These are phyloP conservation scores for Opisthograptis luteolata DNA, from an alignment of 2,888 invertebrate species.

Conservation along the genomic window DNA sequence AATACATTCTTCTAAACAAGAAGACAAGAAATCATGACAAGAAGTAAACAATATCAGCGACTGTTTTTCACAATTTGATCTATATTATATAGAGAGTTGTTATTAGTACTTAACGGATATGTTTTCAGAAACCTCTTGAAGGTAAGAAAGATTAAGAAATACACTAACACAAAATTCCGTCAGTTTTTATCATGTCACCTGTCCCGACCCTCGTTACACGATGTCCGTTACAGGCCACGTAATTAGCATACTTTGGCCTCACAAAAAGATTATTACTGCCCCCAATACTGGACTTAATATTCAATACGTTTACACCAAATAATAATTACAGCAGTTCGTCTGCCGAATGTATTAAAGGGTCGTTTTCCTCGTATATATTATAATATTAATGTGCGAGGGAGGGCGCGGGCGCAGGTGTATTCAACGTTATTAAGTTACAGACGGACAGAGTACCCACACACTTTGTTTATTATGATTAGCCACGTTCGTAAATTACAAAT, in stretches of 20 bases:
- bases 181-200: conserved; percentile 70
- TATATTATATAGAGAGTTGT: too few relatives aligned
- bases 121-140: too few relatives aligned
- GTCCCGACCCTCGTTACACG: conserved; percentile 50
- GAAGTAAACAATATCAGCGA: too few relatives aligned
- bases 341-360: conserved; percentile 71
- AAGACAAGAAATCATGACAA: too few relatives aligned
- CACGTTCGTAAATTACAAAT: conserved; percentile 59
- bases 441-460: conserved; percentile 62
- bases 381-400: conserved; percentile 66
- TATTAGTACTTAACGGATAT: too few relatives aligned
- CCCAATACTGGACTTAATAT: conserved; percentile 70
- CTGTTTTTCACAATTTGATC: too few relatives aligned
- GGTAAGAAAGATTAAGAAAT: conserved; percentile 48
- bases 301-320: conserved; percentile 82
- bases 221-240: conserved; percentile 54
- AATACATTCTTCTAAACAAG: too few relatives aligned
- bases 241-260: conserved; percentile 73
- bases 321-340: conserved; percentile 75
- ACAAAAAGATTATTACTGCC: conserved; percentile 71
- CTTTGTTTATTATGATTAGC: conserved; percentile 63
- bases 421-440: conserved; percentile 72
- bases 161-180: conserved; percentile 67
- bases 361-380: conserved; percentile 73
- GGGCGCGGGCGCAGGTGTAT: conserved; percentile 68